phyloP scores from a whole-genome alignment of 1,140 invertebrate genomes.

The Dermatophagoides farinae region DNA sequence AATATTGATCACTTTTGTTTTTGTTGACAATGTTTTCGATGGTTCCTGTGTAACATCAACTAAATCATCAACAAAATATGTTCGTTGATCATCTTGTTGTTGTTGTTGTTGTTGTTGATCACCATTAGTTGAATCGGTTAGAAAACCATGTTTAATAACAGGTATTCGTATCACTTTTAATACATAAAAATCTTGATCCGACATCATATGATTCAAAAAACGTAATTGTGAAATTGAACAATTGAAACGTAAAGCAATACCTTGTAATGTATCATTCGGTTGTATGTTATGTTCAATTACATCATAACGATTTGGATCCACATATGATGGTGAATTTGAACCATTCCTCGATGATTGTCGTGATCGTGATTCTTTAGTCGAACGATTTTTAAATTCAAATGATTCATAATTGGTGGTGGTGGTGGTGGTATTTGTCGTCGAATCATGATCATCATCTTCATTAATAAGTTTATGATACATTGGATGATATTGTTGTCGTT shows the following conservation, averaged over 20 bases:
- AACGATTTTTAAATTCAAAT: constrained; percentile 5
- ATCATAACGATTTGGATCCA: constrained; percentile 31
- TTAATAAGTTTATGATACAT: constrained; percentile 7
- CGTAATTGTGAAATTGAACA: constrained; percentile 41
- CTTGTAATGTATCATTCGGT: constrained; percentile 68
- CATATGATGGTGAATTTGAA: constrained; percentile 47
- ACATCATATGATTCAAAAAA: constrained; percentile 17
- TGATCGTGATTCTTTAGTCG: neutral
- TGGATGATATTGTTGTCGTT: neutral
- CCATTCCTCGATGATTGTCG: neutral
- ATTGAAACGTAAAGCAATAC: constrained; percentile 73
- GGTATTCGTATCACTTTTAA: constrained; percentile 16
- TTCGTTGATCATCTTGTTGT: neutral
- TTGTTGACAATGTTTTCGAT: neutral
- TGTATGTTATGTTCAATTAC: constrained; percentile 55
- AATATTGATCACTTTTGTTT: constrained; percentile 13
- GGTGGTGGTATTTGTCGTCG: neutral
- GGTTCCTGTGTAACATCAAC: neutral
- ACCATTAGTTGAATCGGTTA: constrained; percentile 10
- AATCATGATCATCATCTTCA: constrained; percentile 1
- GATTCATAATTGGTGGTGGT: neutral
- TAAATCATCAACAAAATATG: neutral
- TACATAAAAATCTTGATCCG: constrained; percentile 17
- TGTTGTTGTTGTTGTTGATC: neutral
- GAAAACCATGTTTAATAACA: constrained; percentile 17